phyloP scores from a whole-genome alignment of 2,113 vertebrate species.

The Ammodramus savannarum region DNA sequence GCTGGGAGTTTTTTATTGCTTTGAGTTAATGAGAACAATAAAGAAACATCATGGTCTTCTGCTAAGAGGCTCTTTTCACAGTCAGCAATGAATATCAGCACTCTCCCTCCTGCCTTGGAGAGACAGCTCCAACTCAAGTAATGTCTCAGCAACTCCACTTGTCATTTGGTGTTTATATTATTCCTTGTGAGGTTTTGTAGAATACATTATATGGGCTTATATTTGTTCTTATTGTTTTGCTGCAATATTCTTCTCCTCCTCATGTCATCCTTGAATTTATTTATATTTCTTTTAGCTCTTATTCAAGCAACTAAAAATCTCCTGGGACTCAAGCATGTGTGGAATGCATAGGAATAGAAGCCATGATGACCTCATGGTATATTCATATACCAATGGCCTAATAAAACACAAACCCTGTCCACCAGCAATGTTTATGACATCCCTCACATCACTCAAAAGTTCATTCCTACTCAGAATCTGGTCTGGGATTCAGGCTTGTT shows the following conservation, averaged over 20 bases:
- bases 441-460: neutral
- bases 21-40: neutral
- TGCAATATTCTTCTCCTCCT: neutral
- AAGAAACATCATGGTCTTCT: neutral
- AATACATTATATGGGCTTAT: neutral
- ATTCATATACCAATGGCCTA: neutral
- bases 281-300: neutral
- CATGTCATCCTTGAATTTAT: neutral
- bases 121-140: neutral
- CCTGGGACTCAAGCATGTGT: neutral
- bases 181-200: neutral
- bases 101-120: neutral
- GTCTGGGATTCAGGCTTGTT: neutral
- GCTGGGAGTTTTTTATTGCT: neutral
- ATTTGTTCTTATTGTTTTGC: neutral
- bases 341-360: neutral
- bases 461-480: neutral
- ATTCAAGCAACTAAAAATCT: neutral
- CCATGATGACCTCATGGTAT: neutral
- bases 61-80: neutral
- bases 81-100: neutral
- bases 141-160: neutral
- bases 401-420: neutral
- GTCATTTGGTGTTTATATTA: neutral
- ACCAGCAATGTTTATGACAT: neutral